Conservation (phyloP, 1,140 invertebrate species). For the Anoplophora glabripennis region DNA sequence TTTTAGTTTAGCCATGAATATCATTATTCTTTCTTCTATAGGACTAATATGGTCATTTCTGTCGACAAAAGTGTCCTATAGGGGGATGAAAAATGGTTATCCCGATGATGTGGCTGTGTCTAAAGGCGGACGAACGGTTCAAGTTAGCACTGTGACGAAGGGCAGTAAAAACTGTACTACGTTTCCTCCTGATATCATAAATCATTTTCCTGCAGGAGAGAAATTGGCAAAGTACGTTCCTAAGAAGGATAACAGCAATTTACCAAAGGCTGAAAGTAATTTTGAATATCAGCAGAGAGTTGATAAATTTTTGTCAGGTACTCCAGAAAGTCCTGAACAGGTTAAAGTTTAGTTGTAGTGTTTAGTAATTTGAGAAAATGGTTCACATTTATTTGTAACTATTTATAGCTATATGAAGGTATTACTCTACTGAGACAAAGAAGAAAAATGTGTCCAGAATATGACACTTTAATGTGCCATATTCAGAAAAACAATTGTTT, state of each 20-base stretch:
- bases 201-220: slow-evolving; percentile 49
- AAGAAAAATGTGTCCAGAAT: too few species aligned
- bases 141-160: slow-evolving; percentile 53
- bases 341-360: too few species aligned
- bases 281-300: slow-evolving; percentile 43
- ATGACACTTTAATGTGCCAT: too few species aligned
- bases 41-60: slow-evolving; percentile 60
- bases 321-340: not conserved
- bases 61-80: slow-evolving; percentile 57
- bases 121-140: slow-evolving; percentile 48
- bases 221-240: slow-evolving; percentile 55
- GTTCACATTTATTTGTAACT: too few species aligned
- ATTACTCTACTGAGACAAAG: too few species aligned
- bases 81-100: slow-evolving; percentile 59
- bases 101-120: slow-evolving; percentile 52
- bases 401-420: too few species aligned
- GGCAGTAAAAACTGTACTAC: slow-evolving; percentile 45
- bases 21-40: slow-evolving; percentile 58
- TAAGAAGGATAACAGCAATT: slow-evolving; percentile 52
- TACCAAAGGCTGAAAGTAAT: slow-evolving; percentile 51
- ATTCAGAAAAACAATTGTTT: too few species aligned
- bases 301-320: slow-evolving; percentile 37
- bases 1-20: slow-evolving; percentile 56
- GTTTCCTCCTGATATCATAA: slow-evolving; percentile 53
- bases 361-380: too few species aligned